Percentiles rank a stretch among this genome's conserved stretches.
These are phyloP conservation scores for Aselliscus stoliczkanus DNA, from an alignment of 2,797 vertebrate species.

Conservation along the genomic window DNA sequence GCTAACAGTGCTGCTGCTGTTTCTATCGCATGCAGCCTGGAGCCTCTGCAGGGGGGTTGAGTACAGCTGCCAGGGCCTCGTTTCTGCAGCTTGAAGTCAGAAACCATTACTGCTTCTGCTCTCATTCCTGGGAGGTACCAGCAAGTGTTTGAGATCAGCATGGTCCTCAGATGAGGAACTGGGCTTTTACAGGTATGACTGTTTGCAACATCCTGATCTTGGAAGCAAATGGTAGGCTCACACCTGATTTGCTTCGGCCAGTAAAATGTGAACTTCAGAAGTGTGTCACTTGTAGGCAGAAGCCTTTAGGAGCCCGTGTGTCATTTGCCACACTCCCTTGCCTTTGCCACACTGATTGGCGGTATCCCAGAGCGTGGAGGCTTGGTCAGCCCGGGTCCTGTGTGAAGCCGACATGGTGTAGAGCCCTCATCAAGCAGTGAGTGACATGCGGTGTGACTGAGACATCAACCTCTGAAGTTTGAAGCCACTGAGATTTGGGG, in stretches of 20 bases:
- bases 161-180: not conserved
- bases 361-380: not conserved
- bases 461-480: not conserved
- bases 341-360: not conserved
- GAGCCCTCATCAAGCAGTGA: not conserved
- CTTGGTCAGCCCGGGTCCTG: not conserved
- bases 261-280: not conserved
- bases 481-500: not conserved
- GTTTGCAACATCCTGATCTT: not conserved
- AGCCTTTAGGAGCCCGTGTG: not conserved
- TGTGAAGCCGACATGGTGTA: not conserved
- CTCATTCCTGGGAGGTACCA: not conserved
- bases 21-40: not conserved
- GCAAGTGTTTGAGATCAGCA: not conserved
- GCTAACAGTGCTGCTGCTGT: not conserved
- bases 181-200: not conserved
- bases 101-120: not conserved
- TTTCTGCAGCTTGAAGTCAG: not conserved
- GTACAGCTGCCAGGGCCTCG: not conserved
- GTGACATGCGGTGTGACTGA: not conserved
- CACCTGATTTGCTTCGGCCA: not conserved
- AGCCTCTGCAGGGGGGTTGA: not conserved
- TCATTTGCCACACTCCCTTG: not conserved
- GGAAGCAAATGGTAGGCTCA: not conserved
- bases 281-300: not conserved